A percentile compares a stretch with the other conserved stretches of the same genome.
Evolutionary conservation across 2,113 vertebrate species (phyloP).

Genomic region (Mesoclemmys tuberculata): DNA sequence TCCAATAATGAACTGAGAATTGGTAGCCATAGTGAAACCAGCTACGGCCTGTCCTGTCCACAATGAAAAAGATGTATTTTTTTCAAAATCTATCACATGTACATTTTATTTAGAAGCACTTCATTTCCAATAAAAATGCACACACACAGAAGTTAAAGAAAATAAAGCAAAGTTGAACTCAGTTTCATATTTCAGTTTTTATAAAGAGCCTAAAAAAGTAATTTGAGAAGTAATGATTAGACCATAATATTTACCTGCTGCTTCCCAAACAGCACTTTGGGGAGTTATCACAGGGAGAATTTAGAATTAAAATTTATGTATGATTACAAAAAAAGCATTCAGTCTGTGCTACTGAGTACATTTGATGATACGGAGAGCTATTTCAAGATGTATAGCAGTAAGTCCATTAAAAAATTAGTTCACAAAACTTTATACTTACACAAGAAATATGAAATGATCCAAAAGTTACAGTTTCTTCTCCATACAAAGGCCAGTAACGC

Average conservation of each 20-base stretch:
- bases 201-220: background rate
- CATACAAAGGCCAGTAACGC: slow-evolving; percentile 90
- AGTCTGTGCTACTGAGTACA: background rate
- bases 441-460: slow-evolving; percentile 95
- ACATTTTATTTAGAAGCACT: no score
- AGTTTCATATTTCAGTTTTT: background rate
- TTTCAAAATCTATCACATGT: no score
- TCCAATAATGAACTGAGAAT: background rate
- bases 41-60: background rate
- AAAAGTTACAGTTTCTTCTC: slow-evolving; percentile 89
- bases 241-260: background rate
- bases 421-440: slow-evolving; percentile 83
- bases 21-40: background rate
- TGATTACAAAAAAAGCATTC: background rate
- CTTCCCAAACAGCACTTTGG: background rate
- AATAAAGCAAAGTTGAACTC: background rate
- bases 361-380: background rate
- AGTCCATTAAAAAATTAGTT: background rate
- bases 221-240: background rate
- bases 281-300: no score
- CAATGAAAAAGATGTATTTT: background rate
- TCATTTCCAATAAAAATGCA: no score
- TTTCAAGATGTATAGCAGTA: background rate
- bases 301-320: background rate
- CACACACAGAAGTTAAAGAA: background rate